Conservation (phyloP, 2,113 vertebrate species). For the Engraulis encrasicolus region DNA sequence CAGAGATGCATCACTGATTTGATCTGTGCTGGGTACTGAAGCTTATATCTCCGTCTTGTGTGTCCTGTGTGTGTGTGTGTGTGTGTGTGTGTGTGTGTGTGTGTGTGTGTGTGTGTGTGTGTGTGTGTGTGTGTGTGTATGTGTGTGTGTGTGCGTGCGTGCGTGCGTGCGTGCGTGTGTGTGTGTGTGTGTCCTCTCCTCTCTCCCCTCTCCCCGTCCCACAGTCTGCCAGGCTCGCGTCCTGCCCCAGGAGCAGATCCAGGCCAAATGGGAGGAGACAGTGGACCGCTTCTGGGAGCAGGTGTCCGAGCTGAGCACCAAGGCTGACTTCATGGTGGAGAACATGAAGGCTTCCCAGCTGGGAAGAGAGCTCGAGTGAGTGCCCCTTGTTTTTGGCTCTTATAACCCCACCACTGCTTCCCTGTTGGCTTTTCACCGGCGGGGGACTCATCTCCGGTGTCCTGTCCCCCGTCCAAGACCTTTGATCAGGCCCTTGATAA, state of each 20-base stretch:
- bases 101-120: no score
- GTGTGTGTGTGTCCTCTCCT: no score
- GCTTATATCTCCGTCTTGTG: not conserved
- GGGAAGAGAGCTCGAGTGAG: constrained; percentile 79
- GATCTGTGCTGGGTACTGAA: not conserved
- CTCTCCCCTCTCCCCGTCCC: no score
- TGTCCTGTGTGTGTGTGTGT: no score
- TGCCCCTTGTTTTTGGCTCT: no score
- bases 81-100: no score
- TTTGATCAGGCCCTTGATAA: no score
- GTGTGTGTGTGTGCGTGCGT: no score
- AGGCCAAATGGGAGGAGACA: constrained; percentile 67
- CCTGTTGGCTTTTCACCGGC: not conserved
- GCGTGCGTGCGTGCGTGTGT: no score
- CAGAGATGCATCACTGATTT: not conserved
- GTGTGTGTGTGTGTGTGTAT: no score
- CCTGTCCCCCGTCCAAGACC: not conserved
- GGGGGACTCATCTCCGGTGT: no score
- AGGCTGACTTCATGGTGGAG: constrained; percentile 64
- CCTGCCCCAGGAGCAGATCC: constrained; percentile 54
- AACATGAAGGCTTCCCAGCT: constrained; percentile 73
- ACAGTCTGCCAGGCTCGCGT: constrained; percentile 75
- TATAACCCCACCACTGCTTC: not conserved
- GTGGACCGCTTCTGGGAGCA: constrained; percentile 76
- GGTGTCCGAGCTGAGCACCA: constrained; percentile 62